Percentiles rank a stretch among this genome's conserved stretches.
phyloP scores from a whole-genome alignment of 2,113 vertebrate genomes.

The Alligator sinensis region DNA sequence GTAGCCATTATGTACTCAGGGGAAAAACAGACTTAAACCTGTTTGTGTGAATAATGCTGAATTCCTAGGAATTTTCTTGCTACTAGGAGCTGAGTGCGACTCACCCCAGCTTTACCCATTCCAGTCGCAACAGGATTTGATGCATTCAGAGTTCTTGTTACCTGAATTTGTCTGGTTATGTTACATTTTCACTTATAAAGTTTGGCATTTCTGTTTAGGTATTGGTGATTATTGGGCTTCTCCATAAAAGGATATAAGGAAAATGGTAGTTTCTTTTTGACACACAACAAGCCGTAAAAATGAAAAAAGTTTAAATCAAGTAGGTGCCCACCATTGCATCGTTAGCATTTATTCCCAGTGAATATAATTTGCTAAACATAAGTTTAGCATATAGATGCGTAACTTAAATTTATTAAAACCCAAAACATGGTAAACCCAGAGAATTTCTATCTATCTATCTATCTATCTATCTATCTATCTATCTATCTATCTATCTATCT shows the following conservation, averaged over 20 bases:
- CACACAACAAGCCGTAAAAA: background rate
- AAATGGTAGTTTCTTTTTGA: background rate
- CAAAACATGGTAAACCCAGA: background rate
- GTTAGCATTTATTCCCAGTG: background rate
- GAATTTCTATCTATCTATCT: background rate
- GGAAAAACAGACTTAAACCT: background rate
- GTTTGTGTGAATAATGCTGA: background rate
- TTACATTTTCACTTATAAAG: slow-evolving; percentile 15
- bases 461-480: no score
- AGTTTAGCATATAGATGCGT: background rate
- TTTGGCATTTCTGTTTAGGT: background rate
- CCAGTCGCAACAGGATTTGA: background rate
- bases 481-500: no score
- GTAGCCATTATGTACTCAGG: no score
- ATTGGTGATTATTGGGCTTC: background rate
- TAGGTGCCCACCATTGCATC: background rate
- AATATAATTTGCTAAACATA: background rate
- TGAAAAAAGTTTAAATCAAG: background rate
- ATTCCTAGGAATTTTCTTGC: background rate
- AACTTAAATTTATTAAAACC: background rate
- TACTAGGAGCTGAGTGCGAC: no score
- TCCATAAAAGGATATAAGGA: background rate
- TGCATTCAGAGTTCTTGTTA: background rate
- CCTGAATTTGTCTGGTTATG: slow-evolving; percentile 13
- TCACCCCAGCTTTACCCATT: background rate